phyloP scores from a whole-genome alignment of 2,888 invertebrate species.

The Pegoplata infirma region DNA sequence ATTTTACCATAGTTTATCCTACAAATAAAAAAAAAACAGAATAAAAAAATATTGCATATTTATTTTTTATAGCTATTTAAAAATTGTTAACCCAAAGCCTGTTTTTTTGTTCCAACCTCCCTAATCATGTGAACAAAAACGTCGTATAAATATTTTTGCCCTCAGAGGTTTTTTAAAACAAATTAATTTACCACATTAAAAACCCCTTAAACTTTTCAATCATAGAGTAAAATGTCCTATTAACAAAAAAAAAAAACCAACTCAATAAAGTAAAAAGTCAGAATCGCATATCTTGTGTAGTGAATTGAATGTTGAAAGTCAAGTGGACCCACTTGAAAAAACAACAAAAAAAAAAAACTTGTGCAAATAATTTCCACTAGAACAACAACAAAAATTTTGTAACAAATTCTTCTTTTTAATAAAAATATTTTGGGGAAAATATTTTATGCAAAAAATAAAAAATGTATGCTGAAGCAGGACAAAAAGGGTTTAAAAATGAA shows the following conservation, averaged over 20 bases:
- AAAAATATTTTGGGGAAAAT: not conserved
- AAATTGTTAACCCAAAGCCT: no score
- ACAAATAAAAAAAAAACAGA: no score
- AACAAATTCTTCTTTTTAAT: slow-evolving; percentile 15
- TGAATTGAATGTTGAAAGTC: not conserved
- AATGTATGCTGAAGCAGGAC: not conserved
- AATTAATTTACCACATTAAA: no score
- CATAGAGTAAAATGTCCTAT: no score
- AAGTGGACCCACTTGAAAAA: not conserved
- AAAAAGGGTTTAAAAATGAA: not conserved
- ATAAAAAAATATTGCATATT: no score
- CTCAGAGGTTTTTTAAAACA: no score
- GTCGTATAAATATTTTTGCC: no score
- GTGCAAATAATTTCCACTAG: not conserved
- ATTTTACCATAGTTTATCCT: no score
- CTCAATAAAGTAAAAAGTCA: not conserved
- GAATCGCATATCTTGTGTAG: not conserved
- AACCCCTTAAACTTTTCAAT: no score
- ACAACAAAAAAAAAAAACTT: not conserved
- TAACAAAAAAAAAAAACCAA: not conserved
- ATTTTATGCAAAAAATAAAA: not conserved
- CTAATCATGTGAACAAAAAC: no score
- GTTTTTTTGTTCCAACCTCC: no score
- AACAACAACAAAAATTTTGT: slow-evolving; percentile 2
- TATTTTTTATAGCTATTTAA: no score